phyloP scores from a whole-genome alignment of 2,113 vertebrate species.

The Eurystomus gularis region DNA sequence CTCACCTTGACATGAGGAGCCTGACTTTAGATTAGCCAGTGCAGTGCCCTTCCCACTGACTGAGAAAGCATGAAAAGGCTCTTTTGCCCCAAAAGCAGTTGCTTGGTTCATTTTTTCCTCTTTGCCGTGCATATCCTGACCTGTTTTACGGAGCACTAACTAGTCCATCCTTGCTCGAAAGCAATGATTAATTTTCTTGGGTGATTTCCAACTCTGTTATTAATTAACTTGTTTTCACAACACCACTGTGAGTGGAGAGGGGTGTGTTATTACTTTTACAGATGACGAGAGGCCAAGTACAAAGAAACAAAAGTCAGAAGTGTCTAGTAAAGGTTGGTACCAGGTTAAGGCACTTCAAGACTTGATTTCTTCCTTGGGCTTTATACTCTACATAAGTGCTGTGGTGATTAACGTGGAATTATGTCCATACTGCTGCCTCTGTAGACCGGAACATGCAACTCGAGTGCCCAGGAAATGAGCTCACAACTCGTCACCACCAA shows the following conservation, averaged over 20 bases:
- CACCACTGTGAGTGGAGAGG: neutral
- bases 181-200: neutral
- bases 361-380: rapidly evolving
- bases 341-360: too few relatives aligned
- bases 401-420: rapidly evolving
- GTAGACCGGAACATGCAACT: rapidly evolving
- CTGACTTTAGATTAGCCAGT: neutral
- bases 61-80: neutral
- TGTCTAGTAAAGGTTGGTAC: neutral
- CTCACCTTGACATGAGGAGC: rapidly evolving
- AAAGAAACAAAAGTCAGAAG: neutral
- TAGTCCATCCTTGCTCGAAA: neutral
- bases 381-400: rapidly evolving
- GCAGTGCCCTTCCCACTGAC: neutral
- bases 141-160: neutral
- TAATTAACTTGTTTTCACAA: neutral
- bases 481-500: neutral
- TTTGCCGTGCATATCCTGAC: neutral
- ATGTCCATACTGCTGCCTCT: rapidly evolving
- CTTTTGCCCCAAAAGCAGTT: neutral
- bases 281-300: neutral
- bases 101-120: neutral
- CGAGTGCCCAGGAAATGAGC: neutral
- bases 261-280: neutral
- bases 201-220: neutral